Conservation (phyloP, 1,140 invertebrate genomes). For the Procambarus virginalis region DNA sequence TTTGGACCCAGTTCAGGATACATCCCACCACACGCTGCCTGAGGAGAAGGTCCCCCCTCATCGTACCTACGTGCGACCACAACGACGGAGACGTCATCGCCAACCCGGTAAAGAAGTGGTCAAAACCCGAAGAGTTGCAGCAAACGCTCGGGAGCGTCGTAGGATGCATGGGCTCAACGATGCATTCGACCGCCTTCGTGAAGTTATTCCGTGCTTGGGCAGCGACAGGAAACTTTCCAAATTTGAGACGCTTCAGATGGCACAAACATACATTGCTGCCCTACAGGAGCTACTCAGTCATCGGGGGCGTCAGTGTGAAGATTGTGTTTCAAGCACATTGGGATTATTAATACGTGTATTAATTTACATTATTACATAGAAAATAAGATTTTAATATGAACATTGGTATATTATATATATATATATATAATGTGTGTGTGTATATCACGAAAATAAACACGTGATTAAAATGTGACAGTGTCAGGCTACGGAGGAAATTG, state of each 20-base stretch:
- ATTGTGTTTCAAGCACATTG: neutral
- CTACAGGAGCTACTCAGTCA: slow-evolving; percentile 85
- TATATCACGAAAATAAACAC: too few relatives aligned
- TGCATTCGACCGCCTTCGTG: slow-evolving; percentile 86
- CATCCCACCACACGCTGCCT: neutral
- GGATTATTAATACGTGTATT: slow-evolving; percentile 1
- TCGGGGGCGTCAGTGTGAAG: slow-evolving; percentile 49
- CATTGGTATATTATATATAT: too few relatives aligned
- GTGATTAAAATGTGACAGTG: too few relatives aligned
- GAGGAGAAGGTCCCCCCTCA: slow-evolving; percentile 56
- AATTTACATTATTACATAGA: neutral
- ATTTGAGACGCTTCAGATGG: slow-evolving; percentile 92
- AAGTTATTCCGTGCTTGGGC: slow-evolving; percentile 86
- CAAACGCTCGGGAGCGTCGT: slow-evolving; percentile 84
- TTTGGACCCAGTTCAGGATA: slow-evolving; percentile 12
- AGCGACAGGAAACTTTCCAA: slow-evolving; percentile 89
- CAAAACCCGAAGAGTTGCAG: slow-evolving; percentile 80
- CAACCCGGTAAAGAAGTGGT: slow-evolving; percentile 59
- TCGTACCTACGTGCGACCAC: slow-evolving; percentile 50
- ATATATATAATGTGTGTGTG: too few relatives aligned
- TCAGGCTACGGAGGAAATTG: too few relatives aligned
- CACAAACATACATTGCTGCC: slow-evolving; percentile 87
- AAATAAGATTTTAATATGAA: neutral
- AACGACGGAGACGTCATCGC: slow-evolving; percentile 43
- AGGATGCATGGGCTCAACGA: slow-evolving; percentile 89